Percentiles rank a stretch among this genome's conserved stretches.
These are phyloP conservation scores for Melieria omissa DNA, from an alignment of 2,888 invertebrate genomes.

Conservation along the genomic window DNA sequence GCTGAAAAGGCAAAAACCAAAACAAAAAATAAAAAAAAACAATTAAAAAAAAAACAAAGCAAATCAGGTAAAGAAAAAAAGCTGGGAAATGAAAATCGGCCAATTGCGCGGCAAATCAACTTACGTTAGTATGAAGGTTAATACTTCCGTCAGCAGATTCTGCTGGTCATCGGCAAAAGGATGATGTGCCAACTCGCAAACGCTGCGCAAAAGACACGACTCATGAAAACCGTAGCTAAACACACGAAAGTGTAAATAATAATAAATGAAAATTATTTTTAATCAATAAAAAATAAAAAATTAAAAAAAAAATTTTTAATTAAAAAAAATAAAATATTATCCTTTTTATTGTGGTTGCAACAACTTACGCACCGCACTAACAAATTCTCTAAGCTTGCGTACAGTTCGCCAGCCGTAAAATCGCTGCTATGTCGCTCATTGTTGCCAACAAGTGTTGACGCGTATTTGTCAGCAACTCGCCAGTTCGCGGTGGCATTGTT, in stretches of 20 bases:
- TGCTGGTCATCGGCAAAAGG: slow-evolving; percentile 70
- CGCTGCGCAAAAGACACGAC: slow-evolving; percentile 74
- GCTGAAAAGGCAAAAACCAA: too few species aligned
- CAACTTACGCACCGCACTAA: slow-evolving; percentile 43
- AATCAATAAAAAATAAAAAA: too few species aligned
- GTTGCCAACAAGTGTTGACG: neutral
- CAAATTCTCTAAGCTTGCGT: slow-evolving; percentile 58
- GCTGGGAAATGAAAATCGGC: too few species aligned
- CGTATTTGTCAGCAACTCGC: slow-evolving; percentile 17
- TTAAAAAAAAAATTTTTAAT: too few species aligned
- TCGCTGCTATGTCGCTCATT: slow-evolving; percentile 56
- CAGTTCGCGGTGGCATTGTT: slow-evolving; percentile 32
- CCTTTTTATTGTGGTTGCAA: neutral
- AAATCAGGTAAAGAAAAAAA: too few species aligned
- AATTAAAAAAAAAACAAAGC: too few species aligned
- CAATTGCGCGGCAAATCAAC: neutral
- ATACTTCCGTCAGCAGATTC: slow-evolving; percentile 75
- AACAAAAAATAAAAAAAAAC: too few species aligned
- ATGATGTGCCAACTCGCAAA: slow-evolving; percentile 75
- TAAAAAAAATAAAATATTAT: slow-evolving; percentile 8
- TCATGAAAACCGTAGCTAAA: slow-evolving; percentile 75
- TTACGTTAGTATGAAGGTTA: slow-evolving; percentile 77
- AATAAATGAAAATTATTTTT: too few species aligned
- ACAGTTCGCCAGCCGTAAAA: slow-evolving; percentile 64
- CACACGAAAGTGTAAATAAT: slow-evolving; percentile 34